Conservation (phyloP, 2,888 invertebrate genomes). For the Girardia tigrina region DNA sequence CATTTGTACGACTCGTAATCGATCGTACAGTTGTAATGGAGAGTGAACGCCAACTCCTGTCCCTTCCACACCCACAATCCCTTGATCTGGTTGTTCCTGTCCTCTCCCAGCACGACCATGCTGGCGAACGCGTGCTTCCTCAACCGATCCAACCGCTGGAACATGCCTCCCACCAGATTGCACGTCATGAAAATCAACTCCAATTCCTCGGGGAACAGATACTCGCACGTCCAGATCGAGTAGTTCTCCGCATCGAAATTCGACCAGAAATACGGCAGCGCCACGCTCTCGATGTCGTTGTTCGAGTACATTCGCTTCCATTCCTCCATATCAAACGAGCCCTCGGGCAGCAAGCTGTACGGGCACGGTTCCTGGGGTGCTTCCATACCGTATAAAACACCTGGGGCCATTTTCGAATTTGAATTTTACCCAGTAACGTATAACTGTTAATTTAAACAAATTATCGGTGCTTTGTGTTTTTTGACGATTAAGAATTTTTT, state of each 20-base stretch:
- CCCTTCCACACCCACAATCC: conserved; percentile 98
- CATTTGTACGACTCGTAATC: conserved; percentile 91
- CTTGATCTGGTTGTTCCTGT: conserved; percentile 70
- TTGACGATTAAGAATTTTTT: too few species aligned
- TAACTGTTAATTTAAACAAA: too few species aligned
- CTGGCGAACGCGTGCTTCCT: conserved; percentile 88
- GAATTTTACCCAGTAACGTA: too few species aligned
- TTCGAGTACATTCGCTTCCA: conserved; percentile 95
- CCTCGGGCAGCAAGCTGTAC: conserved; percentile 74
- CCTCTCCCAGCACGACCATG: conserved; percentile 74
- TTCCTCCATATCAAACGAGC: conserved; percentile 83
- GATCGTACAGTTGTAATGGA: conserved; percentile 75
- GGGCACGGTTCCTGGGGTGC: conserved; percentile 72
- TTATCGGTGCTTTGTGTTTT: too few species aligned
- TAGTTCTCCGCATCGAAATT: conserved; percentile 89
- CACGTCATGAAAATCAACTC: conserved; percentile 89
- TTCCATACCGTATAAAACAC: too few species aligned
- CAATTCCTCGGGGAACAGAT: conserved; percentile 83
- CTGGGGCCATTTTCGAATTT: too few species aligned
- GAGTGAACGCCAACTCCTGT: conserved; percentile 72
- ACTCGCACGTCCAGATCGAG: conserved; percentile 91
- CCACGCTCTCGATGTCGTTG: conserved; percentile 69
- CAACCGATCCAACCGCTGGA: conserved; percentile 51
- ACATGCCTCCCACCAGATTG: conserved; percentile 74
- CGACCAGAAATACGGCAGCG: conserved; percentile 93